A percentile compares a stretch with the other conserved stretches of the same genome.
These are phyloP conservation scores for Madoqua kirkii DNA, from an alignment of 2,113 vertebrate species.

Conservation along the genomic window DNA sequence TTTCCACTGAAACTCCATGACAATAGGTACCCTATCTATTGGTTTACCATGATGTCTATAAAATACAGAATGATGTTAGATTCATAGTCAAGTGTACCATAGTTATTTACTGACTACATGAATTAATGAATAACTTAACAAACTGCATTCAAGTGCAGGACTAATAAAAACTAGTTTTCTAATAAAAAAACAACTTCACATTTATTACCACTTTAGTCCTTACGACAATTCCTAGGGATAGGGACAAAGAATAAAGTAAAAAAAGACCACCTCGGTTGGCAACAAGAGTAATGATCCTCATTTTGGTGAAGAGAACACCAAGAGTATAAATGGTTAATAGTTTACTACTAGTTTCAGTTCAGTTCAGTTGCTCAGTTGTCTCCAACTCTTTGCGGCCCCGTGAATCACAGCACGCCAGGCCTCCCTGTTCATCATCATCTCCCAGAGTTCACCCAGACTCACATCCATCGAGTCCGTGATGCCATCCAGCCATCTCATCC, in stretches of 20 bases:
- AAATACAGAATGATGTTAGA: not conserved
- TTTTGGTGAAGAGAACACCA: not conserved
- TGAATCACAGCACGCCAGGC: too few species aligned
- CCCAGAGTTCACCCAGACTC: too few species aligned
- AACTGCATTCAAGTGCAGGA: not conserved
- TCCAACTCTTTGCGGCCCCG: too few species aligned
- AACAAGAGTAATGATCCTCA: not conserved
- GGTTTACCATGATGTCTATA: not conserved
- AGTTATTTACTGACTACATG: not conserved
- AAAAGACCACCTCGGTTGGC: not conserved
- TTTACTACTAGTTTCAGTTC: not conserved
- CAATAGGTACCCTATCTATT: not conserved
- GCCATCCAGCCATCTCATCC: too few species aligned
- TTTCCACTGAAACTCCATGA: not conserved
- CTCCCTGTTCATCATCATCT: too few species aligned
- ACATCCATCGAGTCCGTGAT: too few species aligned
- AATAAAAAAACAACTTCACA: not conserved
- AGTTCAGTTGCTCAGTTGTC: too few species aligned
- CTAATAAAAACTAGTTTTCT: not conserved
- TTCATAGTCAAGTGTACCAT: not conserved
- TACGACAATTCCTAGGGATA: not conserved
- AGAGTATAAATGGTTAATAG: not conserved
- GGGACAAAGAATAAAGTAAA: not conserved
- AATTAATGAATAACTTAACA: not conserved
- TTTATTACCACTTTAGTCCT: not conserved